Evolutionary conservation across 2,797 vertebrate genomes (phyloP).

Genomic region (Myoxocephalus aenaeus): DNA sequence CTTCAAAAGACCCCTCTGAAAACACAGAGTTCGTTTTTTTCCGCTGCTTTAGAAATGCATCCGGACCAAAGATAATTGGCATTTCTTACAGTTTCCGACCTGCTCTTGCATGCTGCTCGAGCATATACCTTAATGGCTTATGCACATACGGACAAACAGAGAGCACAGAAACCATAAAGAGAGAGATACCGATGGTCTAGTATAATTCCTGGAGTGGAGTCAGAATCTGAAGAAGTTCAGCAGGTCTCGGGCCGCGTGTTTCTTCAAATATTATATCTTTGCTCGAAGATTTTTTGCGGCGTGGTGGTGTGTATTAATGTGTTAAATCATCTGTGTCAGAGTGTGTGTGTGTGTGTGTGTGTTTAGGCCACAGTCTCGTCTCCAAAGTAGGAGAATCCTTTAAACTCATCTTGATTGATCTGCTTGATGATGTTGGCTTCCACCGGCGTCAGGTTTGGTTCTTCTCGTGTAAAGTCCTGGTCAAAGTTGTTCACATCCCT

Average conservation of each 20-base stretch:
- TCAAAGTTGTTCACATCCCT: conserved; percentile 99
- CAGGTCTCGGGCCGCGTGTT: conserved; percentile 9
- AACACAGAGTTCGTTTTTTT: conserved; percentile 20
- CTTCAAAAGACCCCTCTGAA: conserved; percentile 2
- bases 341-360: conserved; percentile 13
- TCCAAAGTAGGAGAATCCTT: conserved; percentile 96
- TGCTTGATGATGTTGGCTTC: conserved; percentile 96
- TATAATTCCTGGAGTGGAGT: conserved; percentile 56
- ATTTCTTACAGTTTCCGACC: conserved; percentile 13
- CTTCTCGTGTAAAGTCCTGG: conserved; percentile 98
- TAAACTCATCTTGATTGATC: conserved; percentile 99
- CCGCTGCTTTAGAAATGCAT: not conserved
- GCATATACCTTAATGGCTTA: conserved; percentile 21
- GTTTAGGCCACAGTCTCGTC: conserved; percentile 89
- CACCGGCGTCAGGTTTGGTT: conserved; percentile 93
- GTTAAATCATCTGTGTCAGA: not conserved
- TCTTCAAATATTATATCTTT: conserved; percentile 37
- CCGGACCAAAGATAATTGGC: conserved; percentile 4
- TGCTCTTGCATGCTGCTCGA: conserved; percentile 31
- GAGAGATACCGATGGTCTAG: conserved; percentile 35
- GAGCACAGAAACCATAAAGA: conserved; percentile 46
- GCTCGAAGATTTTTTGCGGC: not conserved
- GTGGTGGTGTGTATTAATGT: conserved; percentile 12
- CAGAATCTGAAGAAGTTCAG: conserved; percentile 33
- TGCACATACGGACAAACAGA: conserved; percentile 45